These are phyloP conservation scores for Tetrax tetrax DNA, from an alignment of 2,113 vertebrate genomes.

Conservation along the genomic window DNA sequence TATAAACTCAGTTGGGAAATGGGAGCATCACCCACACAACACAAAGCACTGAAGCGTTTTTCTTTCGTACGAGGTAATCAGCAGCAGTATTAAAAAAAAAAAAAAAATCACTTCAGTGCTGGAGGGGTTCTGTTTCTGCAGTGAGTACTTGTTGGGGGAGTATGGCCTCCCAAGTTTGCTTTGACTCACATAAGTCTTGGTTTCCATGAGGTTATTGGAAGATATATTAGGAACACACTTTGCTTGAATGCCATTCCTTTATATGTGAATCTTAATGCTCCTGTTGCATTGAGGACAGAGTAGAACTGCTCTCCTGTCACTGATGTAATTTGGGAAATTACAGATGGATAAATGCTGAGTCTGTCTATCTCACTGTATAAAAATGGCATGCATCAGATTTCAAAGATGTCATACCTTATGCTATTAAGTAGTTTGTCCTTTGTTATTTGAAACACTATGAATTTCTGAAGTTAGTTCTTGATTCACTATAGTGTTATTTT, in stretches of 20 bases:
- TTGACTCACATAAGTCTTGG: neutral
- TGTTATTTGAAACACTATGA: neutral
- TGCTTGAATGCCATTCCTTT: neutral
- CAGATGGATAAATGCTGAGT: neutral
- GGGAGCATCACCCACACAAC: slow-evolving; percentile 33
- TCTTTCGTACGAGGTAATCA: neutral
- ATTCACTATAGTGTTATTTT: neutral
- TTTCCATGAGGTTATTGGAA: neutral
- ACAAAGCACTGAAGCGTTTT: neutral
- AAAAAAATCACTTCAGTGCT: neutral
- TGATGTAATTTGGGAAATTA: neutral
- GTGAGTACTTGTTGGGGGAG: neutral
- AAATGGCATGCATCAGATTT: neutral
- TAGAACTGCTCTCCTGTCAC: neutral
- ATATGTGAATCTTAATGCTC: neutral
- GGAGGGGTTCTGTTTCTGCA: neutral
- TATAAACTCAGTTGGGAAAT: slow-evolving; percentile 29
- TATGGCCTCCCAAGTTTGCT: neutral
- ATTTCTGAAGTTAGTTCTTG: neutral
- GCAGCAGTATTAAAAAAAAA: neutral
- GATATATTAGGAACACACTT: neutral
- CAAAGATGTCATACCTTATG: neutral
- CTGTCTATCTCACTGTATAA: neutral
- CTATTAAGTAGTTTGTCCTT: neutral
- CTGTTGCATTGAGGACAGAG: neutral